A percentile compares a stretch with the other conserved stretches of the same genome.
These are phyloP conservation scores for Crotalus helleri DNA, from an alignment of 2,113 vertebrate species.

Conservation along the genomic window DNA sequence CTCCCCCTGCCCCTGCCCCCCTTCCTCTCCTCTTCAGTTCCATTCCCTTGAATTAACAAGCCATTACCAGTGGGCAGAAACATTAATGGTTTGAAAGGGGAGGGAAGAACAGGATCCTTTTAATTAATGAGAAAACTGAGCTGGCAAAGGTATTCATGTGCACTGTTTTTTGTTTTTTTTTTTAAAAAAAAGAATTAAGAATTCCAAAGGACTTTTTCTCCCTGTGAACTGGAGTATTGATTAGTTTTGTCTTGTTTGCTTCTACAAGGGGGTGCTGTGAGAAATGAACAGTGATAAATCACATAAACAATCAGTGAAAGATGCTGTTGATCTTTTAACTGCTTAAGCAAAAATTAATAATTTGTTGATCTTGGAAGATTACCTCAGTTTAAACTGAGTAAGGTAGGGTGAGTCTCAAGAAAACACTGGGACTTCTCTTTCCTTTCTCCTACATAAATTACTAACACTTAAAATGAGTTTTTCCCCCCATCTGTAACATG, in stretches of 20 bases:
- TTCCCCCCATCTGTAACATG: background rate
- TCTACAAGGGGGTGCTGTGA: background rate
- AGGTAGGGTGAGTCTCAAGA: background rate
- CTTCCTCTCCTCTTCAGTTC: background rate
- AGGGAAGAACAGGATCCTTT: fast-evolving
- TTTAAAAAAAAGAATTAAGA: background rate
- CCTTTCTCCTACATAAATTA: background rate
- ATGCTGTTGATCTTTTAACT: background rate
- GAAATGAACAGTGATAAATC: background rate
- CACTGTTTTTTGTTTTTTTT: background rate
- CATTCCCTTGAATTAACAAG: constrained; percentile 32
- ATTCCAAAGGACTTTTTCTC: background rate
- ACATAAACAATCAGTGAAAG: background rate
- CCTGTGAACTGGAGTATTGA: background rate
- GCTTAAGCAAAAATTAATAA: background rate
- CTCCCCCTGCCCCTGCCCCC: fast-evolving
- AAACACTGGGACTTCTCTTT: background rate
- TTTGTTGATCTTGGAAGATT: background rate
- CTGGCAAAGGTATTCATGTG: background rate
- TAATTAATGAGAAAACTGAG: constrained; percentile 6
- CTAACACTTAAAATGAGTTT: background rate
- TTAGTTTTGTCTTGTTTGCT: background rate
- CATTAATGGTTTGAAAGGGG: background rate
- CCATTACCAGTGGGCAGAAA: background rate
- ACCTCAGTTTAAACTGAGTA: background rate